Percentiles rank a stretch among this genome's conserved stretches.
phyloP scores from a whole-genome alignment of 2,113 vertebrate species.

The Indicator indicator region DNA sequence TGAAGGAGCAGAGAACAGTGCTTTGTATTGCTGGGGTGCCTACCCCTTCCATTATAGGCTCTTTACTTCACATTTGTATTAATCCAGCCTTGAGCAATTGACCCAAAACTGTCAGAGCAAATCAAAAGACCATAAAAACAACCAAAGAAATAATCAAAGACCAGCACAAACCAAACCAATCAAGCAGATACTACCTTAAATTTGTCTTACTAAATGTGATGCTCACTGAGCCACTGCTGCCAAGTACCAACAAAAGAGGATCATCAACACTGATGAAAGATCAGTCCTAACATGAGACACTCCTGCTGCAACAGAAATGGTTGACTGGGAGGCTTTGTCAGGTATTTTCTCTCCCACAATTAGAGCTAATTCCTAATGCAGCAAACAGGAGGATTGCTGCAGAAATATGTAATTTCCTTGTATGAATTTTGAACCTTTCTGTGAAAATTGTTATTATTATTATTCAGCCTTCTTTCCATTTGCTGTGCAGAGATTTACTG shows the following conservation, averaged over 20 bases:
- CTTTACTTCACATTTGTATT: constrained; percentile 9
- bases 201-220: background rate
- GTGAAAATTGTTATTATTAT: background rate
- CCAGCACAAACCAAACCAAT: background rate
- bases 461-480: background rate
- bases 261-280: background rate
- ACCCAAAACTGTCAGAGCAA: constrained; percentile 50
- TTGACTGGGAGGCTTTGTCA: background rate
- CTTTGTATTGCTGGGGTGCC: background rate
- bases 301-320: background rate
- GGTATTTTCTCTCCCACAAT: background rate
- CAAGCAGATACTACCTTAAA: background rate
- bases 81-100: background rate
- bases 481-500: background rate
- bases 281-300: background rate
- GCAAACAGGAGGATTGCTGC: background rate
- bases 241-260: background rate
- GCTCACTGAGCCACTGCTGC: background rate
- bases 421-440: background rate
- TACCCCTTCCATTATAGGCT: background rate
- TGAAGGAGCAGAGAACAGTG: background rate
- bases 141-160: constrained; percentile 7
- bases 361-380: background rate
- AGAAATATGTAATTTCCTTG: background rate
- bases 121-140: constrained; percentile 7